Conservation (phyloP, 2,797 vertebrate genomes). For the Takifugu rubripes region DNA sequence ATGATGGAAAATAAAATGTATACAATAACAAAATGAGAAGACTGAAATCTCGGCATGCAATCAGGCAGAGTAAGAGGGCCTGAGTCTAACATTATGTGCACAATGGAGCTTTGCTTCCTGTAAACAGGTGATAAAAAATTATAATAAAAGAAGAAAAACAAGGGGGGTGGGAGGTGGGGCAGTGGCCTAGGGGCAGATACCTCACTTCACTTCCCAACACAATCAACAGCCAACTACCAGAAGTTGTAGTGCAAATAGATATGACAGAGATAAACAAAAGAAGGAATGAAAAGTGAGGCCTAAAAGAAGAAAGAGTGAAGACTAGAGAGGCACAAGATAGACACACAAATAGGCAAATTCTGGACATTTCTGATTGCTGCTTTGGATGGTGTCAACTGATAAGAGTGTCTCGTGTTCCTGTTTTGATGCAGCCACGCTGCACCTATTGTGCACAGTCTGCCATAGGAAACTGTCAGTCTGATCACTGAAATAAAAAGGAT, state of each 20-base stretch:
- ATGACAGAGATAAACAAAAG: slow-evolving; percentile 29
- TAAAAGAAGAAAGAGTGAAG: neutral
- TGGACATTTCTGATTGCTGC: too few species aligned
- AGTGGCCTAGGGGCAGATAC: slow-evolving; percentile 56
- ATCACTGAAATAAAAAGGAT: slow-evolving; percentile 11
- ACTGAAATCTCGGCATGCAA: slow-evolving; percentile 32
- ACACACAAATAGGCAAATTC: slow-evolving; percentile 3
- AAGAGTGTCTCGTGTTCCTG: slow-evolving; percentile 41
- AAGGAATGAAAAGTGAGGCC: slow-evolving; percentile 1
- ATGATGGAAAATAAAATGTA: too few species aligned
- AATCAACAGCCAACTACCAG: slow-evolving; percentile 62
- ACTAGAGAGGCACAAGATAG: slow-evolving; percentile 34
- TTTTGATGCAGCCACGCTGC: slow-evolving; percentile 32
- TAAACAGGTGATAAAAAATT: slow-evolving; percentile 59
- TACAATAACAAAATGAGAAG: too few species aligned
- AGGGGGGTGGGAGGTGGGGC: slow-evolving; percentile 9
- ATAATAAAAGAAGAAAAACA: slow-evolving; percentile 17
- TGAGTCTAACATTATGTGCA: slow-evolving; percentile 6
- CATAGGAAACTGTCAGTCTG: neutral
- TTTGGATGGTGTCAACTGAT: slow-evolving; percentile 7
- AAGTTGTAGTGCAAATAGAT: slow-evolving; percentile 50
- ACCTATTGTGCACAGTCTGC: slow-evolving; percentile 34
- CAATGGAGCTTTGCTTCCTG: slow-evolving; percentile 52
- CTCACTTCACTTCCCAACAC: slow-evolving; percentile 67
- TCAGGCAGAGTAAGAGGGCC: slow-evolving; percentile 15